Conservation (phyloP, 1,140 invertebrate species). For the Arion vulgaris region DNA sequence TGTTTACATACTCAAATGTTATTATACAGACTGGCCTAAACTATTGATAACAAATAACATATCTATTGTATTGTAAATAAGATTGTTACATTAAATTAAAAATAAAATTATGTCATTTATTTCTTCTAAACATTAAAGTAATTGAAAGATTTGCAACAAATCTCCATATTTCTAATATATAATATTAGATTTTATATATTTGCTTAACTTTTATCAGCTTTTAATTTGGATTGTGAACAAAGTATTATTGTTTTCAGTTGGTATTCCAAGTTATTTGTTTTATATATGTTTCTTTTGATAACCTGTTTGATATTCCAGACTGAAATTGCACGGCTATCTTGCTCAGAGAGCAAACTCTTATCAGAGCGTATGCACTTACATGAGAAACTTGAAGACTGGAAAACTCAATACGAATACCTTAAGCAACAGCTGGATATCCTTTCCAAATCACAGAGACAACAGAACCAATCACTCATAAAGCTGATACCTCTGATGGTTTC, state of each 20-base stretch:
- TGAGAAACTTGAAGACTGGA: constrained; percentile 42
- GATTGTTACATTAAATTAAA: too few relatives aligned
- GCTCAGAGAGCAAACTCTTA: constrained; percentile 32
- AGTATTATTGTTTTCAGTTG: too few relatives aligned
- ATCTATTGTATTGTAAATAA: too few relatives aligned
- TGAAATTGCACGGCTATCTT: constrained; percentile 34
- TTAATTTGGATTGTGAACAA: too few relatives aligned
- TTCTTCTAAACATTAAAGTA: too few relatives aligned
- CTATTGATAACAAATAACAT: too few relatives aligned
- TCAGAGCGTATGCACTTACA: constrained; percentile 38
- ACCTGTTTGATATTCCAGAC: constrained; percentile 39
- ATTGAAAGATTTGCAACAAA: too few relatives aligned
- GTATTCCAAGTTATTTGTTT: not conserved
- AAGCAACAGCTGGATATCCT: constrained; percentile 44
- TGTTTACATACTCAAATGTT: too few relatives aligned
- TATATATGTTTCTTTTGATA: not conserved
- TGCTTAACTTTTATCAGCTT: not conserved
- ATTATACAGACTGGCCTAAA: too few relatives aligned
- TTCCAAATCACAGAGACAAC: not conserved
- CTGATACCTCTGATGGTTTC: not conserved
- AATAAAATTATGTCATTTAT: too few relatives aligned
- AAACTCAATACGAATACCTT: constrained; percentile 38
- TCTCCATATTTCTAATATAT: too few relatives aligned
- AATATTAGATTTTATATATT: too few relatives aligned
- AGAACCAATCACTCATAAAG: not conserved